phyloP scores from a whole-genome alignment of 2,888 invertebrate species.

The Melanostoma scalare region DNA sequence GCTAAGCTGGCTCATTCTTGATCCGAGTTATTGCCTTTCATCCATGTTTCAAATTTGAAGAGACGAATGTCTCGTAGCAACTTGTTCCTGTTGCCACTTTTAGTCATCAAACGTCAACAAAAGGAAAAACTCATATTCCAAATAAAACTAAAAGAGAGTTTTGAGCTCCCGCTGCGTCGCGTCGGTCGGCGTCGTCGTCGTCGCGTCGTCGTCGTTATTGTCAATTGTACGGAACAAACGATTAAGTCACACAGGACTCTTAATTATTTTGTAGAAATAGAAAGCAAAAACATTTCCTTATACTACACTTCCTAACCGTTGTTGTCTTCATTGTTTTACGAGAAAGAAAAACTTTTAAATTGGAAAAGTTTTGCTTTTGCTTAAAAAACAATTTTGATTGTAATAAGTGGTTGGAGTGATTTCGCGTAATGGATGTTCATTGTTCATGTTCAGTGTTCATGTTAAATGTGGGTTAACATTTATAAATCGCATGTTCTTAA shows the following conservation, averaged over 20 bases:
- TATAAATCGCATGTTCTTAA: too few relatives aligned
- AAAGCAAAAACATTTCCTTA: constrained; percentile 38
- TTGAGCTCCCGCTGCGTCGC: too few relatives aligned
- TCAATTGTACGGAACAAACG: constrained; percentile 20
- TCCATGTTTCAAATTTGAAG: constrained; percentile 1
- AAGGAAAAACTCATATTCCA: too few relatives aligned
- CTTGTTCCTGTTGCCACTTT: not conserved
- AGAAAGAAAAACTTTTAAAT: constrained; percentile 61
- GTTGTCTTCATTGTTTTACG: constrained; percentile 55
- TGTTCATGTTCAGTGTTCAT: constrained; percentile 39
- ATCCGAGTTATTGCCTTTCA: too few relatives aligned
- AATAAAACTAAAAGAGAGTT: too few relatives aligned
- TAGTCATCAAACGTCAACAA: not conserved
- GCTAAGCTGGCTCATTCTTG: not conserved
- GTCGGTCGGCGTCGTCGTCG: not conserved
- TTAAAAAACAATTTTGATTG: constrained; percentile 65
- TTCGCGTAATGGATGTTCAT: constrained; percentile 60
- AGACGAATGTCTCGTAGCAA: not conserved
- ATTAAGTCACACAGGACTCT: constrained; percentile 63
- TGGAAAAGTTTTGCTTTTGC: constrained; percentile 64
- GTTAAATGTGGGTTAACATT: constrained; percentile 30
- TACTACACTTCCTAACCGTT: not conserved
- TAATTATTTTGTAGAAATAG: constrained; percentile 65
- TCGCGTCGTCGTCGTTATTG: constrained; percentile 9
- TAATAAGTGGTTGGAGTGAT: constrained; percentile 72